Evolutionary conservation across 1,140 invertebrate genomes (phyloP).

Genomic region (Calosoma granatense): DNA sequence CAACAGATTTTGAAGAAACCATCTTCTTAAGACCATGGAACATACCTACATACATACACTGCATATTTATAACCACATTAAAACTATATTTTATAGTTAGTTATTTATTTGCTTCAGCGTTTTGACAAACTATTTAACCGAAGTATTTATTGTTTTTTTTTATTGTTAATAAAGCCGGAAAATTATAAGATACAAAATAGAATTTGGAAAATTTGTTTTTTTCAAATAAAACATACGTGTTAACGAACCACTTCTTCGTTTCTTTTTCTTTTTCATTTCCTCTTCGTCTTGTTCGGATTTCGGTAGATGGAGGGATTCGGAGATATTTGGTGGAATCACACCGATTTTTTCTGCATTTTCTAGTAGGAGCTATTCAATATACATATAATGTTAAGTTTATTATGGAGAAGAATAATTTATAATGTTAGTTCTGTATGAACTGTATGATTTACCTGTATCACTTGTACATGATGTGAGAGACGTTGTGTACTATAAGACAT

Average conservation of each 20-base stretch:
- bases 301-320: conserved; percentile 38
- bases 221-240: conserved; percentile 51
- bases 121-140: no score
- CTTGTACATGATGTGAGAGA: conserved; percentile 50
- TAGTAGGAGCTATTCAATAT: conserved; percentile 56
- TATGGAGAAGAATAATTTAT: neutral
- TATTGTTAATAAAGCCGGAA: conserved; percentile 12
- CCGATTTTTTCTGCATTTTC: conserved; percentile 65
- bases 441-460: conserved; percentile 50
- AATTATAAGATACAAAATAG: conserved; percentile 9
- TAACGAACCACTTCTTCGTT: conserved; percentile 68
- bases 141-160: no score
- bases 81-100: no score
- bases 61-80: no score
- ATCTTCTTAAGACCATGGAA: conserved; percentile 67
- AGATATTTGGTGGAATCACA: conserved; percentile 48
- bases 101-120: no score
- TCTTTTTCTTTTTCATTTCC: conserved; percentile 52
- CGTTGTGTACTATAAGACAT: conserved; percentile 33
- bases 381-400: conserved; percentile 1
- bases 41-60: conserved; percentile 47
- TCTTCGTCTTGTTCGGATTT: conserved; percentile 31
- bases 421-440: no score
- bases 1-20: conserved; percentile 45
- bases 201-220: no score